Percentiles rank a stretch among this genome's conserved stretches.
phyloP scores from a whole-genome alignment of 2,888 invertebrate genomes.

The Exephanes ischioxanthus region DNA sequence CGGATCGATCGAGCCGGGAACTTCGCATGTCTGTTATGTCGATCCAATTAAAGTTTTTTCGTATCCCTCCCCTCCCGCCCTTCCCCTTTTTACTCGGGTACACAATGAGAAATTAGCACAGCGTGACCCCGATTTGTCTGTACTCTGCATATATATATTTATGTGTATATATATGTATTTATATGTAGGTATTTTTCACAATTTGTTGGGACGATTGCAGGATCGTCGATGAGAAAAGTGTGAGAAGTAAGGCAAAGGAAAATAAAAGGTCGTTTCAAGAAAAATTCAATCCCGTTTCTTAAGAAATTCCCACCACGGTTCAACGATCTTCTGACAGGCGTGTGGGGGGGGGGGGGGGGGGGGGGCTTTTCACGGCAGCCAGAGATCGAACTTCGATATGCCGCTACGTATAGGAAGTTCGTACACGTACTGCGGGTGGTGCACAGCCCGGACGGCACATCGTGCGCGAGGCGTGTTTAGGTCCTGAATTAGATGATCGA shows the following conservation, averaged over 20 bases:
- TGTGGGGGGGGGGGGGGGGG: neutral
- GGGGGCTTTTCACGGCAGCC: neutral
- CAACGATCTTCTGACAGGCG: slow-evolving; percentile 16
- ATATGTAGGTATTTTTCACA: neutral
- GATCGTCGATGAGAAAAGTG: neutral
- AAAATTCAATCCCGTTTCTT: slow-evolving; percentile 22
- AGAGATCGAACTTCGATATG: slow-evolving; percentile 17
- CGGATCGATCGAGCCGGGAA: slow-evolving; percentile 5
- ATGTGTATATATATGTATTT: neutral
- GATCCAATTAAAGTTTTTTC: slow-evolving; percentile 36
- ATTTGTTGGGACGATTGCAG: neutral
- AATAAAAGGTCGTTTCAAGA: neutral
- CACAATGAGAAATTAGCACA: neutral
- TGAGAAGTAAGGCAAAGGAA: neutral
- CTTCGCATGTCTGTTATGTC: slow-evolving; percentile 32
- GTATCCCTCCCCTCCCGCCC: neutral
- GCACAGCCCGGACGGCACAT: neutral
- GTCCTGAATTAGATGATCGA: slow-evolving; percentile 58
- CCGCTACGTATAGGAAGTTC: slow-evolving; percentile 9
- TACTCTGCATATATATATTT: neutral
- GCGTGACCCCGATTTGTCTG: slow-evolving; percentile 3
- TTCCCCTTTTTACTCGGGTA: neutral
- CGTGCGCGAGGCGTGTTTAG: slow-evolving; percentile 45
- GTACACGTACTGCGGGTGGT: neutral
- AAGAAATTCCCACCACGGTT: slow-evolving; percentile 20